Evolutionary conservation across 2,888 invertebrate species (phyloP).

Genomic region (Dromius quadrimaculatus): DNA sequence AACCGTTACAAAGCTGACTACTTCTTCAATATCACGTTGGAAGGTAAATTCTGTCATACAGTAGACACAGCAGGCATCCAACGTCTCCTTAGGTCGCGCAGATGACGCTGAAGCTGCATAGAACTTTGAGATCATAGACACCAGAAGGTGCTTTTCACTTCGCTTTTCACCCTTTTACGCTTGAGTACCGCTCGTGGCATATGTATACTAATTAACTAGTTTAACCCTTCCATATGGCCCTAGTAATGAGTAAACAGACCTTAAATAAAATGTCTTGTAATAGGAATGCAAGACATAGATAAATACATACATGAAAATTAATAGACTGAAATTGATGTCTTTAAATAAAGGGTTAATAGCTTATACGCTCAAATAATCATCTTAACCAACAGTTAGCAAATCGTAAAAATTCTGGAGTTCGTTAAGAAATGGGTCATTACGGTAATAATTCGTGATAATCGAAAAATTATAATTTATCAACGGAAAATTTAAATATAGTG

Average conservation of each 20-base stretch:
- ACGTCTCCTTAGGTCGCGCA: background rate
- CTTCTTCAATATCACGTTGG: background rate
- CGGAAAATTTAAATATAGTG: too few relatives aligned
- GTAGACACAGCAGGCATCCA: slow-evolving; percentile 19
- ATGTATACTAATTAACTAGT: slow-evolving; percentile 34
- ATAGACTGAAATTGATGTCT: slow-evolving; percentile 20
- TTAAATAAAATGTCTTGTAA: slow-evolving; percentile 5
- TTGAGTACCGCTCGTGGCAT: slow-evolving; percentile 29
- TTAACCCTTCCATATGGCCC: slow-evolving; percentile 30
- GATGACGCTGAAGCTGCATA: slow-evolving; percentile 22
- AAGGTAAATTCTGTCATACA: slow-evolving; percentile 18
- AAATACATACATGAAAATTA: slow-evolving; percentile 10
- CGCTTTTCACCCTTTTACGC: slow-evolving; percentile 35
- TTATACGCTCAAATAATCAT: background rate
- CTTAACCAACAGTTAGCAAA: background rate
- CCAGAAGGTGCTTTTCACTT: slow-evolving; percentile 33
- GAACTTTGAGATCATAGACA: slow-evolving; percentile 1
- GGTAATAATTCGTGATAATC: too few relatives aligned
- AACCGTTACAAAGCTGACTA: slow-evolving; percentile 15
- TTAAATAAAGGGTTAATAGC: slow-evolving; percentile 11
- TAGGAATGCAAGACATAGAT: slow-evolving; percentile 6
- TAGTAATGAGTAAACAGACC: slow-evolving; percentile 18
- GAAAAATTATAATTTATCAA: too few relatives aligned
- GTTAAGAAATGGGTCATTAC: too few relatives aligned
- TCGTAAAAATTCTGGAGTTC: background rate